Evolutionary conservation across 2,797 vertebrate species (phyloP), one percentile per base, ranked within the genome.

Genomic region (Hozukius guyotensis): DNA sequence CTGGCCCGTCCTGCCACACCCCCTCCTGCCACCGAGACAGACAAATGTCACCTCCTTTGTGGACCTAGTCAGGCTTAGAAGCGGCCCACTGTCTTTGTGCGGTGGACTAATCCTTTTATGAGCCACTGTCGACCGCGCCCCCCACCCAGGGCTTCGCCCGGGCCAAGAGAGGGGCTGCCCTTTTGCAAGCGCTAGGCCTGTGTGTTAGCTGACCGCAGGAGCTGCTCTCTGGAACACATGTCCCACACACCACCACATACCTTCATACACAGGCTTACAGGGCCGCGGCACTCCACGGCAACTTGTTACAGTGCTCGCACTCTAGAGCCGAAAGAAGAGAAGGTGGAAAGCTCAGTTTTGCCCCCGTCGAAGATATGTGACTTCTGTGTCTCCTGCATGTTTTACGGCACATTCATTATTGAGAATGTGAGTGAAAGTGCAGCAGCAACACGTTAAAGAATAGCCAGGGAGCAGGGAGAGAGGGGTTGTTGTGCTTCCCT

Each of bases 41-140:
- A 96, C 95, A 97, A 96, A 97, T 96, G 96, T 97, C 96, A 97
- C 93, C 88, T 93, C 95, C 95, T 95, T 96, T 96, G 94, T 96
- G 92, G 91, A 93, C 93, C 93, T 2, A 82, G 87, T 93, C 87
- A 79, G 49, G 90, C 95, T 97, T 95, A 96, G 95, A 97, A 96
- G 96, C 89, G 78, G 92, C 94, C 94, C 94, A 93, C 83, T 93
- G 93, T 96, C 94, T 96, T 96, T 97, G 95, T 95, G 88, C 92
- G 82, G 84, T 86, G 93, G 90, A 90, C 95, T 96, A 95, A 96
- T 96, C 93, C 96, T 95, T 96, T 97, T 97, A 95, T 93, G 96
- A 96, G 95, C 90, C 94, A 91, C 91, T 95, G 95, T 93, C 62
- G 90, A 92, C 92, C 91, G 91, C 94, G 87, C 94, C 80, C 68